Base-by-base conservation (phyloP, 2,888 invertebrate genomes). In the Pediacus dermestoides region DNA sequence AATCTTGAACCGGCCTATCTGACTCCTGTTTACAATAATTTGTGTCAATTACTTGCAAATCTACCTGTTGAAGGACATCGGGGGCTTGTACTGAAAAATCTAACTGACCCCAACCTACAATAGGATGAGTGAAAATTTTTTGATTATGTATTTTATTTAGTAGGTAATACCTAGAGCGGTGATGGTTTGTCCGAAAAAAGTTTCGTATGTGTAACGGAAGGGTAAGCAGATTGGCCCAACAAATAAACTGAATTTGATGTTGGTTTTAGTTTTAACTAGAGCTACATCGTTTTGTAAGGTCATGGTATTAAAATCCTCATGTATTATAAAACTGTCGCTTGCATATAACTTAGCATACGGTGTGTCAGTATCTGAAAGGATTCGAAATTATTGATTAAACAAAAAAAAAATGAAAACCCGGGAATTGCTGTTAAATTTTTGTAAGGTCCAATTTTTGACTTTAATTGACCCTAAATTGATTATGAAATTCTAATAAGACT, bases 221-320 rank as follows among this genome's bases (percentile, higher is more conserved):
- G 84, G 84, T 26, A 85, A 57, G 53, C 84, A 85, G 12, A 67
- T 77, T 0, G 83, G 81, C 0, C 77, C 77, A 1, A 84, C 78
- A 25, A 61, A 58, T 1, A 68, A 58, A 34, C 62, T 75, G 54
- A 74, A 82, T 6, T 4, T 8, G 0, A 83, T 79, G 0, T 16
- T 3, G 0, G 36, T 40, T 0, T 12, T 13, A 0, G 74, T 58
- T 22, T 50, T 57, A 1, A 81, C 34, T 1, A 83, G 38, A 0
- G 73, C 77, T 14, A 82, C 71, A 54, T 85, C 83, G 47, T 78
- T 71, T 13, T 59, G 33, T 31, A 50, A 43, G 1, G 52, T 55
- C 2, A 31, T 14, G 2, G 16, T 7, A 16, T 60, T 39, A 39
- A 58, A 69, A 2, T 48, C 8, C 52, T 62, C 67, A 50, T 85